Percentiles rank a stretch among this genome's conserved stretches.
Conservation (phyloP, 2,797 vertebrate genomes). For the Hylomyscus alleni region DNA sequence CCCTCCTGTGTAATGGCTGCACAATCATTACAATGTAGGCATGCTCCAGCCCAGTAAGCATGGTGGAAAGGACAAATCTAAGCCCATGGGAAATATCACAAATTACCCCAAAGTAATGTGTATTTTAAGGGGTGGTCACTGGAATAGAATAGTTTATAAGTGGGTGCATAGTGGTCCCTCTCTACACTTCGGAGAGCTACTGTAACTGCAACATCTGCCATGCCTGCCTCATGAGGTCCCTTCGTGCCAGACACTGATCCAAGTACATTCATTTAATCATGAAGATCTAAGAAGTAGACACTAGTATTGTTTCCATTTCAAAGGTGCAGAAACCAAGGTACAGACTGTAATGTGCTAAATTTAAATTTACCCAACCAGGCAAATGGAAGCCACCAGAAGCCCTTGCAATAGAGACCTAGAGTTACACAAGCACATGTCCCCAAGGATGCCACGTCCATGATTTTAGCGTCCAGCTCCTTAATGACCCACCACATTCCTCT, state of each 20-base stretch:
- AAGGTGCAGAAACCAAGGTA: slow-evolving; percentile 40
- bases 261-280: background rate
- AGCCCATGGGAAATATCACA: background rate
- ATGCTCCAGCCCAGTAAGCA: background rate
- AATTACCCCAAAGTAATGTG: background rate
- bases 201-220: background rate
- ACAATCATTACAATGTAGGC: background rate
- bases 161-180: background rate
- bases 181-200: background rate
- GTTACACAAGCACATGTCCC: background rate
- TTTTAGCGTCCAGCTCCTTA: background rate
- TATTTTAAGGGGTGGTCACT: background rate
- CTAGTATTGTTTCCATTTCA: background rate
- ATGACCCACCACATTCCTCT: background rate
- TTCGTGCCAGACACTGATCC: background rate
- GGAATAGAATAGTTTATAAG: background rate
- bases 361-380: background rate
- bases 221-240: background rate
- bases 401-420: background rate
- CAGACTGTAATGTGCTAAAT: background rate
- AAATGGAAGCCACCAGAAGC: background rate
- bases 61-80: background rate
- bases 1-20: background rate
- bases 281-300: background rate
- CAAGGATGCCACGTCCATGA: background rate